A percentile compares a stretch with the other conserved stretches of the same genome.
Evolutionary conservation across 2,888 invertebrate species (phyloP).

Genomic region (Phaedon cochleariae): DNA sequence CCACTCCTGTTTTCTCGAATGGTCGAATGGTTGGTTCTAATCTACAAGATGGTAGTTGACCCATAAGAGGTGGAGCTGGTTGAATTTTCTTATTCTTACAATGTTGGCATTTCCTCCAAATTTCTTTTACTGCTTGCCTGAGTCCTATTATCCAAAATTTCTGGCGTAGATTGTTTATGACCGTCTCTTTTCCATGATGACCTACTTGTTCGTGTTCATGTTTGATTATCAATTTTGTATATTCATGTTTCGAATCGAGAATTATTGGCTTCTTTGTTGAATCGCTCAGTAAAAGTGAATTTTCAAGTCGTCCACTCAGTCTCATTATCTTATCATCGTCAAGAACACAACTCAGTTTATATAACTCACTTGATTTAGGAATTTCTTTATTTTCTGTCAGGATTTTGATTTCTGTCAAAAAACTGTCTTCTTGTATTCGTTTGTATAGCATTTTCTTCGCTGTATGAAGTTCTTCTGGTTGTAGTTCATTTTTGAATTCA

Average conservation of each 20-base stretch:
- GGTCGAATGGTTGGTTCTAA: slow-evolving; percentile 20
- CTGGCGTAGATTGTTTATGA: slow-evolving; percentile 15
- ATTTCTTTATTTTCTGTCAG: too few relatives aligned
- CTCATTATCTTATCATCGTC: neutral
- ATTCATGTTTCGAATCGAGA: slow-evolving; percentile 12
- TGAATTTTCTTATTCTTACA: slow-evolving; percentile 15
- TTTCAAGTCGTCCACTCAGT: neutral
- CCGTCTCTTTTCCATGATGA: slow-evolving; percentile 20
- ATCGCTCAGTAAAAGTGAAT: neutral
- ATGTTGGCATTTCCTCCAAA: slow-evolving; percentile 13
- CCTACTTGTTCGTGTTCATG: slow-evolving; percentile 24
- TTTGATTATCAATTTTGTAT: slow-evolving; percentile 21
- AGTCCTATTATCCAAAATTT: slow-evolving; percentile 21
- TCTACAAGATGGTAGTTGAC: slow-evolving; percentile 15
- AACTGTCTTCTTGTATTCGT: neutral
- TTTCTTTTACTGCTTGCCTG: slow-evolving; percentile 24
- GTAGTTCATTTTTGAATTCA: neutral
- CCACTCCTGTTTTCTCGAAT: slow-evolving; percentile 25
- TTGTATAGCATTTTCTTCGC: neutral
- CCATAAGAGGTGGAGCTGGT: slow-evolving; percentile 23
- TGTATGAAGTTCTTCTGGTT: neutral
- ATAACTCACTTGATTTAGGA: too few relatives aligned
- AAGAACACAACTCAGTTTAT: too few relatives aligned
- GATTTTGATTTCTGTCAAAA: too few relatives aligned
- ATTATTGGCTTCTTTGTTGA: slow-evolving; percentile 1